Evolutionary conservation across 2,113 vertebrate species (phyloP), one percentile per base, ranked within the genome.

Genomic region (Cromileptes altivelis): DNA sequence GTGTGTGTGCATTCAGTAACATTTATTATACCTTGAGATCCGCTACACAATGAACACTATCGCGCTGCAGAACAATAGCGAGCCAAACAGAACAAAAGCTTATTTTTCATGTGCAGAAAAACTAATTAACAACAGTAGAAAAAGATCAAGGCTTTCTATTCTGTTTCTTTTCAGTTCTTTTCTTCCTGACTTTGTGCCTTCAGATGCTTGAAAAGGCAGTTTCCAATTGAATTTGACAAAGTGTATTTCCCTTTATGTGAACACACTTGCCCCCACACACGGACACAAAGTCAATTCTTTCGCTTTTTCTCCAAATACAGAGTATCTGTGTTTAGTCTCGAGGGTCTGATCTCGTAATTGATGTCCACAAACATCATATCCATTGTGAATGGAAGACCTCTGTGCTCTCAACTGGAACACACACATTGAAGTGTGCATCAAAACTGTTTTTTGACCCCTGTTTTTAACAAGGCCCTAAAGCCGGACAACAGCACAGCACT

Each of bases 91-190:
- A 88, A 85, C 81, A 90, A 87, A 92, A 74, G 71, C 70, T 19
- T 85, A 49, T 87, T 86, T 86, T 90, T 75, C 37, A 60, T 76
- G n/a, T 84, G 57, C 15, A 40, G 62, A 79, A 86, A 91, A 90
- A 91, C 84, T 85, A 88, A 91, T 93, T 91, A 92, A 81, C 52
- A 82, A 69, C 52, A 79, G 58, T 69, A 72, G 49, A 89, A 90
- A 45, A 85, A 58, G 84, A 86, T 90, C 82, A 90, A 91, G 89
- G 92, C 65, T 84, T 79, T 80, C 45, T 71, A 45, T 88, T 88
- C 42, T 78, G 25, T 74, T 78, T 80, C 13, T 70, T 73, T 82
- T 73, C 70, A 76, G 8, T 70, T 76, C 6, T 64, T 88, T 72
- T 82, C 42, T 61, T 78, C 80, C 27, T 73, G 64, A 80, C 65